Conservation (phyloP, 2,113 vertebrate genomes). For the Chloropsis cyanopogon region DNA sequence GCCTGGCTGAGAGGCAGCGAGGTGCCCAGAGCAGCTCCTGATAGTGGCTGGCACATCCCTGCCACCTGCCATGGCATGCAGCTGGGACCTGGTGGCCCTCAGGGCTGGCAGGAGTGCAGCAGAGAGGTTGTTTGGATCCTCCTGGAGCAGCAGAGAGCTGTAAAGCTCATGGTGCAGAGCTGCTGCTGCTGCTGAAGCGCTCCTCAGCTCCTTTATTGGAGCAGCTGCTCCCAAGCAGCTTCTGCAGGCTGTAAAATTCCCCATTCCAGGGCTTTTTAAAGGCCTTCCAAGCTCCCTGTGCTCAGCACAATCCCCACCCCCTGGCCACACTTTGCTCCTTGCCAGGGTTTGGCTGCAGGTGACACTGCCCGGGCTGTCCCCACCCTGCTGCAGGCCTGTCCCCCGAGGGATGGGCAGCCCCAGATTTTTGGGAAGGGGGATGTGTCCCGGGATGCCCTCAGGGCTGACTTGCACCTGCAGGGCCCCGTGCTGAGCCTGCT, state of each 20-base stretch:
- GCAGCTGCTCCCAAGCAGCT: not conserved
- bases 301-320: not conserved
- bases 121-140: not conserved
- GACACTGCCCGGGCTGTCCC: not conserved
- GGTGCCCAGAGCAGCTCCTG: not conserved
- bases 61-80: not conserved
- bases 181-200: not conserved
- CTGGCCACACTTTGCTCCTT: not conserved
- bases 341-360: not conserved
- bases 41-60: not conserved
- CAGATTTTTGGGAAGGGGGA: rapidly evolving
- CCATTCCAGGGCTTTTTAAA: not conserved
- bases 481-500: not conserved
- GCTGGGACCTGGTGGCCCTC: not conserved
- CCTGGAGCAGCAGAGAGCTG: not conserved
- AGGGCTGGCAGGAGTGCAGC: not conserved
- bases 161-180: not conserved
- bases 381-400: not conserved
- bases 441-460: not conserved
- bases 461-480: not conserved
- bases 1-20: not conserved
- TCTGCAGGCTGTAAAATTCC: not conserved
- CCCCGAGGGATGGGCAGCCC: not conserved
- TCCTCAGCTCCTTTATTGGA: not conserved
- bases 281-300: not conserved